Percentiles rank a stretch among this genome's conserved stretches.
phyloP scores from a whole-genome alignment of 2,113 vertebrate species.

The Alexandromys fortis region DNA sequence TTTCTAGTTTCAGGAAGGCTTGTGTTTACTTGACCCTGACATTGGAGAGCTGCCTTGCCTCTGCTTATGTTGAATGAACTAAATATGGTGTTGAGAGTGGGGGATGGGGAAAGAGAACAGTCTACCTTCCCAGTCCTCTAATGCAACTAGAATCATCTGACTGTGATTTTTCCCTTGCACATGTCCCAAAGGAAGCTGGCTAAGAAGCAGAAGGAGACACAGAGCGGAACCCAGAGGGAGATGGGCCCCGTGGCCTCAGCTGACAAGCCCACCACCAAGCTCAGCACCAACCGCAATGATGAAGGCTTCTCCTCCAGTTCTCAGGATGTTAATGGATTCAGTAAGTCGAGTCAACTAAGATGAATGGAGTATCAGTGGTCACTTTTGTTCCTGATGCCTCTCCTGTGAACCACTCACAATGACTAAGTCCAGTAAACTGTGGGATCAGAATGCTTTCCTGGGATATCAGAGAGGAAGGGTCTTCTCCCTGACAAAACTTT shows the following conservation, averaged over 20 bases:
- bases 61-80: slow-evolving; percentile 50
- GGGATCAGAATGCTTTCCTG: neutral
- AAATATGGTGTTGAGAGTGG: slow-evolving; percentile 62
- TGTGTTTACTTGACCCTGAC: neutral
- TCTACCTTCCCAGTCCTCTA: slow-evolving; percentile 39
- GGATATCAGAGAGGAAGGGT: neutral
- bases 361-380: neutral
- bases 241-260: slow-evolving; percentile 94
- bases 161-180: slow-evolving; percentile 85
- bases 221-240: slow-evolving; percentile 96
- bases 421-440: neutral
- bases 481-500: neutral
- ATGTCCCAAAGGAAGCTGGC: slow-evolving; percentile 94
- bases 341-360: slow-evolving; percentile 88
- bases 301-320: slow-evolving; percentile 96
- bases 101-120: neutral
- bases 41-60: neutral
- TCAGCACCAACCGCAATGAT: slow-evolving; percentile 94
- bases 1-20: neutral
- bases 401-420: neutral
- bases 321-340: slow-evolving; percentile 97
- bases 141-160: slow-evolving; percentile 76
- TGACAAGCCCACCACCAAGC: slow-evolving; percentile 93
- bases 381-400: neutral
- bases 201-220: slow-evolving; percentile 99